Base-by-base conservation (phyloP, 2,113 vertebrate genomes). In the Poeciliopsis turrubarensis region DNA sequence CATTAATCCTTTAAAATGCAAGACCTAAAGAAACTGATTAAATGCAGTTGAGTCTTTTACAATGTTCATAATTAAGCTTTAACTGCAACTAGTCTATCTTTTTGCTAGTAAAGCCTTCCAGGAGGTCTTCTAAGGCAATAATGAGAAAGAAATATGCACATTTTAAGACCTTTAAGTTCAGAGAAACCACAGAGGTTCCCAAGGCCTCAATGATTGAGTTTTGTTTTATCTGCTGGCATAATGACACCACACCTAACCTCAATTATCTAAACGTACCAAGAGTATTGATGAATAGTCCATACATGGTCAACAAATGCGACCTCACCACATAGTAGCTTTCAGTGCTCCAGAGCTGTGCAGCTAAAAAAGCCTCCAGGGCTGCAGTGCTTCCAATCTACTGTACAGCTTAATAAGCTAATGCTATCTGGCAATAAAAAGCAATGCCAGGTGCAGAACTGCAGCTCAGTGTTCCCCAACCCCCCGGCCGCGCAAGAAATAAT, bases 191-290 rank as follows among this genome's bases (percentile, higher is more conserved):
- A 66, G 37, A 26, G 30, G 19, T 39, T 69, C 27, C 60, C 60
- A 32, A 61, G 51, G 29, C 14, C 63, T 70, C 62, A 70, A 34
- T 25, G 8, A 10, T 29, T 57, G 30, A 13, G 14, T 82, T 31
- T 30, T 62, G 63, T 51, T 82, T 79, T 67, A 29, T 68, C 68
- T 73, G 73, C 74, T 81, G 66, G 60, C 78, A 82, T 80, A 75
- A 85, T 75, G 80, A 75, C 79, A 77, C 66, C 63, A 44, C 67
- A 80, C 72, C 57, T 84, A 25, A 74, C 60, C 80, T 84, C 75
- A 89, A 90, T 92, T 89, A 80, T 73, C 79, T 90, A 87, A 90
- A 90, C 88, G 83, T 83, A 81, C 37, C 27, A 34, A 30, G 78
- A 71, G 70, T 64, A 70, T 70, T 89, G 80, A 92, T 89, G 70